Base-by-base conservation (phyloP, 2,888 invertebrate genomes). In the Hofmannophila pseudospretella region DNA sequence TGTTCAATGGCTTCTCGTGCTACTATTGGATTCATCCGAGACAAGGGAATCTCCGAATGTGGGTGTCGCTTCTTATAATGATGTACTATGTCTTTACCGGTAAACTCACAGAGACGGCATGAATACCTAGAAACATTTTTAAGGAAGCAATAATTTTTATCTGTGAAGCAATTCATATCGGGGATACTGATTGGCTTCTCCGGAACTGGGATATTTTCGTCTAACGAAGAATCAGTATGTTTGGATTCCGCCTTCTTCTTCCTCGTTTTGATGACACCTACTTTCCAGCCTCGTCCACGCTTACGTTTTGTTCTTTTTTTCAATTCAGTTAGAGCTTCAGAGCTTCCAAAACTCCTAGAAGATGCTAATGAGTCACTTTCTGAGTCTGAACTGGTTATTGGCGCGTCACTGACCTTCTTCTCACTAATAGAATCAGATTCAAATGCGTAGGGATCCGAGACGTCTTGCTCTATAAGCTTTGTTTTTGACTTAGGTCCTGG, bases 51-150 rank as follows among this genome's bases (percentile, higher is more conserved):
- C 72, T 93, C 93, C n/a, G 81, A 77, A 19, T 89, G 88, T 0
- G 90, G 88, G 66, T 94, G 94, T 25, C 71, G 61, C n/a, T 74
- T 72, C 50, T 89, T 89, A 53, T 92, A 93, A 76, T 94, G 93
- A 25, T 86, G 78, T 0, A 92, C 90, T 26, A 94, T 91, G 38
- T 89, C 88, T 44, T 78, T 82, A 0, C 92, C 91, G 10, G 54
- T 67, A 50, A 87, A 92, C 0, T 60, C 42, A 58, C 94, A 94
- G 7, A 91, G 61, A 41, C 90, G 87, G 55, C 93, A 94, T 7
- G 77, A 66, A 47, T 89, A 88, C 19, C 58, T 65, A 1, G 52
- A 57, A 9, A 71, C 57, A 28, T 68, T 67, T 47, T 74, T 72
- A 27, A 58, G 51, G 49, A 85, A 85, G 44, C 82, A 88, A 49